These are phyloP conservation scores for Microplitis deprimator DNA, from an alignment of 2,888 invertebrate species.

Conservation along the genomic window DNA sequence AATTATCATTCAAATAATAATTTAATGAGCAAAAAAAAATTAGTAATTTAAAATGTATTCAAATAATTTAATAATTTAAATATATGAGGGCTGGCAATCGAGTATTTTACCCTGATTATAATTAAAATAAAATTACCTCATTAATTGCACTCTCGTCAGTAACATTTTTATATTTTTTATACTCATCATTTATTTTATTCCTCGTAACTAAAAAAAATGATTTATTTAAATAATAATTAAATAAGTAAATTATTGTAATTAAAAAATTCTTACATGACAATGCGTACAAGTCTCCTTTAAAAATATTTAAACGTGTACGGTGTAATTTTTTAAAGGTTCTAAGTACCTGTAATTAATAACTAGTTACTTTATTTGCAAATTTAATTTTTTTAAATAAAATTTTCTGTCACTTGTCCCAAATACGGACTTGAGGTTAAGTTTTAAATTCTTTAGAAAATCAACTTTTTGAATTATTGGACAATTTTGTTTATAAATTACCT, in stretches of 20 bases:
- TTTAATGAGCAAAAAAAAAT: background rate
- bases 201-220: conserved; percentile 73
- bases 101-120: too few relatives aligned
- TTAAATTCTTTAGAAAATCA: conserved; percentile 8
- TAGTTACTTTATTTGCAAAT: background rate
- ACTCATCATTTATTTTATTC: conserved; percentile 84
- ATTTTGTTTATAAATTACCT: conserved; percentile 42
- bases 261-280: conserved; percentile 69
- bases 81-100: too few relatives aligned
- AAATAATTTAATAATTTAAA: conserved; percentile 18
- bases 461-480: too few relatives aligned
- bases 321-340: conserved; percentile 82
- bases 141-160: conserved; percentile 76
- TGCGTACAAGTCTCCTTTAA: conserved; percentile 78
- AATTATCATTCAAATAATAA: too few relatives aligned
- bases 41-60: conserved; percentile 18
- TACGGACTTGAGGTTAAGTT: background rate
- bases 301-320: conserved; percentile 78
- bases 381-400: background rate
- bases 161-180: conserved; percentile 78
- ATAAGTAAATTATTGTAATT: background rate
- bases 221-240: conserved; percentile 34
- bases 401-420: background rate
- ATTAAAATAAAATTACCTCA: conserved; percentile 73
- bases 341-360: conserved; percentile 74